These are phyloP conservation scores for Barypeithes pellucidus DNA, from an alignment of 2,888 invertebrate genomes.

Conservation along the genomic window DNA sequence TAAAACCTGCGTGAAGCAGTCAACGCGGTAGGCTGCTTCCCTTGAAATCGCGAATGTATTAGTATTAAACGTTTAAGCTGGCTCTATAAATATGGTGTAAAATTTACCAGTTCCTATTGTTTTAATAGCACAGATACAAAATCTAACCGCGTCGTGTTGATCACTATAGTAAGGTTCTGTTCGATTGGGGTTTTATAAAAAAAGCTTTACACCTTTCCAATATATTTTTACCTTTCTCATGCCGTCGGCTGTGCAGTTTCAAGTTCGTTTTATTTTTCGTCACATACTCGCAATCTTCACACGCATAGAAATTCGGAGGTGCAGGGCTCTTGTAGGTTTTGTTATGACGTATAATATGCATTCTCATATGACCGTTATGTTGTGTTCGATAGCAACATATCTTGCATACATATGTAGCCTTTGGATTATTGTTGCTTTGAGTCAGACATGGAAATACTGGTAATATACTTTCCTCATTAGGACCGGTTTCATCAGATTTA, in stretches of 20 bases:
- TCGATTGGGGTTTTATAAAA: too few relatives aligned
- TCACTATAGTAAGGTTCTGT: too few relatives aligned
- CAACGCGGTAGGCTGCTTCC: too few relatives aligned
- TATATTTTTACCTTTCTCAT: background rate
- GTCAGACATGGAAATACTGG: background rate
- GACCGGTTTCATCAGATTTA: background rate
- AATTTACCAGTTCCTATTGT: too few relatives aligned
- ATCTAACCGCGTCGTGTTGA: too few relatives aligned
- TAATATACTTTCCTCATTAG: background rate
- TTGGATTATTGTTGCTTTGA: background rate
- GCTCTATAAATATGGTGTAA: too few relatives aligned
- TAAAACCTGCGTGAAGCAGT: too few relatives aligned
- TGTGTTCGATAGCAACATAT: constrained; percentile 5
- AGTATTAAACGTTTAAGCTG: too few relatives aligned
- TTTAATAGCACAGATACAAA: too few relatives aligned
- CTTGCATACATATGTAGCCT: background rate
- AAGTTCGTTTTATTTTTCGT: background rate
- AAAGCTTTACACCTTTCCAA: background rate
- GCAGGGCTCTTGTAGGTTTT: background rate
- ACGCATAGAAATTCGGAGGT: background rate
- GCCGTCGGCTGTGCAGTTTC: background rate
- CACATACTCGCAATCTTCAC: background rate
- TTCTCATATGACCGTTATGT: background rate
- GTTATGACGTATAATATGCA: background rate
- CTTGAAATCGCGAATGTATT: too few relatives aligned